These are phyloP conservation scores for Sigmodon hispidus DNA, from an alignment of 2,113 vertebrate species.

Conservation along the genomic window DNA sequence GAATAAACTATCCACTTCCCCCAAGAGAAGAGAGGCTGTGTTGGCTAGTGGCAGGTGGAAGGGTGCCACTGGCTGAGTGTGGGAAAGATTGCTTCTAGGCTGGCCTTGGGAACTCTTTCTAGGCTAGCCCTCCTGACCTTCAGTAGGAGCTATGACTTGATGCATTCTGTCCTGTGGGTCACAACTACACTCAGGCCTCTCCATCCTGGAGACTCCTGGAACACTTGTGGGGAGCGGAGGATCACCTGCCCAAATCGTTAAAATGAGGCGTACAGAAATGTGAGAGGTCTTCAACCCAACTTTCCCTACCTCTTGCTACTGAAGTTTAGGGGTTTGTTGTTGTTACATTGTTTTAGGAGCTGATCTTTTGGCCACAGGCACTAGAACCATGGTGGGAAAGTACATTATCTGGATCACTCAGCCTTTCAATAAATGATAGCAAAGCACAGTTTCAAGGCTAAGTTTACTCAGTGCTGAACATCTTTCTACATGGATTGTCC, in stretches of 20 bases:
- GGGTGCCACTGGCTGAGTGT: not conserved
- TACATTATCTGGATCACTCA: conserved; percentile 16
- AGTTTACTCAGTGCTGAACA: not conserved
- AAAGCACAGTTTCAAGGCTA: conserved; percentile 10
- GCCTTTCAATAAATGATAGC: not conserved
- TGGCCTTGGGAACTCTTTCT: conserved; percentile 39
- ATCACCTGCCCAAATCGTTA: not conserved
- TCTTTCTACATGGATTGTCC: not conserved
- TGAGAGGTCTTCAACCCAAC: not conserved
- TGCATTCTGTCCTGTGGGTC: conserved; percentile 21
- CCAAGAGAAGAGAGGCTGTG: not conserved
- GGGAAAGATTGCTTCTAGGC: conserved; percentile 44
- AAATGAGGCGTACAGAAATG: conserved; percentile 7
- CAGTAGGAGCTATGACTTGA: not conserved
- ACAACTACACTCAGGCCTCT: not conserved
- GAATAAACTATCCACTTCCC: not conserved
- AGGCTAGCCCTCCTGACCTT: conserved; percentile 36
- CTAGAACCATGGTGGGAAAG: not conserved
- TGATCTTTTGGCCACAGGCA: conserved; percentile 20
- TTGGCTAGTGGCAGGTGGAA: not conserved
- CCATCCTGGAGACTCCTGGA: not conserved
- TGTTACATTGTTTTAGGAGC: not conserved
- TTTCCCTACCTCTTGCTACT: conserved; percentile 1
- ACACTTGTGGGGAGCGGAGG: not conserved
- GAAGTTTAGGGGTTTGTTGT: not conserved